phyloP scores from a whole-genome alignment of 2,113 vertebrate species.

The Chaetodon trifascialis region DNA sequence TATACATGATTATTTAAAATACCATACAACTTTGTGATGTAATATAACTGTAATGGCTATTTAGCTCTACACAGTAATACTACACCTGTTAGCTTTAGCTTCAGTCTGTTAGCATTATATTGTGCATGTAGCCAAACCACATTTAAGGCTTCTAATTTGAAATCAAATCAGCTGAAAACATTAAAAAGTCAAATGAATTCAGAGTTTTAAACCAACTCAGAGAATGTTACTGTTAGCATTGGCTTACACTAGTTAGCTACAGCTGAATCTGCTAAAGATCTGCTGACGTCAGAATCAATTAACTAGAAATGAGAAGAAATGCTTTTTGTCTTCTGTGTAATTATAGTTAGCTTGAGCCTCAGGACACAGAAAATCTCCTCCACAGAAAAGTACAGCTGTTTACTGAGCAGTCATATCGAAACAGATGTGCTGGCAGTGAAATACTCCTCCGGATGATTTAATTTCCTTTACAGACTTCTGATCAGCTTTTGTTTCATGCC shows the following conservation, averaged over 20 bases:
- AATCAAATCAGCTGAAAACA: too few species aligned
- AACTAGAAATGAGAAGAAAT: neutral
- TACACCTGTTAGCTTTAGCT: too few species aligned
- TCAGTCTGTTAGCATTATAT: too few species aligned
- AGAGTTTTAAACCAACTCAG: neutral
- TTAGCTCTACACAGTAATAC: too few species aligned
- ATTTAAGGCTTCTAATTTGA: too few species aligned
- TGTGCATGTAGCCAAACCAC: too few species aligned
- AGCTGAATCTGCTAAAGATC: neutral
- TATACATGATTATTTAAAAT: too few species aligned
- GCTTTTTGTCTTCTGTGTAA: neutral
- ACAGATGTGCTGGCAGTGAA: constrained; percentile 19
- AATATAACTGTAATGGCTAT: too few species aligned
- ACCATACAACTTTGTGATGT: too few species aligned
- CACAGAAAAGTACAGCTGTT: neutral
- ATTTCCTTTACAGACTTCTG: constrained; percentile 42
- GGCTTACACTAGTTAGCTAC: neutral
- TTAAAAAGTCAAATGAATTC: too few species aligned
- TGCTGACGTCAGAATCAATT: neutral
- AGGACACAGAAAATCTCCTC: neutral
- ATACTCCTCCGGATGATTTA: constrained; percentile 15
- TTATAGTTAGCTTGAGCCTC: neutral
- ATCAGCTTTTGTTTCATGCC: constrained; percentile 54
- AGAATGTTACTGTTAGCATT: too few species aligned
- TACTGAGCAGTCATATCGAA: neutral